Evolutionary conservation across 2,113 vertebrate species (phyloP).

Genomic region (Anser brachyrhynchus): DNA sequence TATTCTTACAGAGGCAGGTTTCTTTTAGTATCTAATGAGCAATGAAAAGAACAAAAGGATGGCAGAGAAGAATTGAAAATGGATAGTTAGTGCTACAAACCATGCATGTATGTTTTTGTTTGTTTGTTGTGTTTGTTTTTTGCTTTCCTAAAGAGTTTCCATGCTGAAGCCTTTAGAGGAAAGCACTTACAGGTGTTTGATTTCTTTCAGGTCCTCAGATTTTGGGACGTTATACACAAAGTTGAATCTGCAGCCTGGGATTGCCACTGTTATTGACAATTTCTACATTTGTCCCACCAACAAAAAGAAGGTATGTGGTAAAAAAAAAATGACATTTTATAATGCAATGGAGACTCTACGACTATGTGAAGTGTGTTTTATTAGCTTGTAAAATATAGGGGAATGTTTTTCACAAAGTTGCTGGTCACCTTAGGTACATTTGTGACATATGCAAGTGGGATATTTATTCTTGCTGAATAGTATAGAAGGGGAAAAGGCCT

Average conservation of each 20-base stretch:
- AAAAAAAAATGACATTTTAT: neutral
- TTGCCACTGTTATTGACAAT: conserved; percentile 91
- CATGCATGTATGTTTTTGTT: neutral
- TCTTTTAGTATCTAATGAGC: neutral
- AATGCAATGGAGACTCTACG: neutral
- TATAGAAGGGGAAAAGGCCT: neutral
- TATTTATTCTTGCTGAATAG: neutral
- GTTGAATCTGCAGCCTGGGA: conserved; percentile 91
- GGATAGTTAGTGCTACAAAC: neutral
- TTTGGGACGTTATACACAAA: conserved; percentile 95
- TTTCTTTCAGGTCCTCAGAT: conserved; percentile 87
- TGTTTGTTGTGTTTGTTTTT: neutral
- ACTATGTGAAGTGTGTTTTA: neutral
- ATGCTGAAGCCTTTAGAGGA: neutral
- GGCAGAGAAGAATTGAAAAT: neutral
- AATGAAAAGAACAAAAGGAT: neutral
- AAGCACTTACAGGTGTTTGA: conserved; percentile 3
- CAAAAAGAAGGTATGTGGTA: conserved; percentile 90
- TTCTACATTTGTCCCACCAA: conserved; percentile 98
- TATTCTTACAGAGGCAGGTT: neutral
- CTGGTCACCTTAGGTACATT: neutral
- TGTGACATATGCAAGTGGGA: neutral
- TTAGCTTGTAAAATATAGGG: neutral
- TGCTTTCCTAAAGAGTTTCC: neutral
- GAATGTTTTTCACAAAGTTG: neutral